Percentiles rank a stretch among this genome's conserved stretches.
Conservation (phyloP, 2,797 vertebrate genomes). For the Melanotaenia nigrans region DNA sequence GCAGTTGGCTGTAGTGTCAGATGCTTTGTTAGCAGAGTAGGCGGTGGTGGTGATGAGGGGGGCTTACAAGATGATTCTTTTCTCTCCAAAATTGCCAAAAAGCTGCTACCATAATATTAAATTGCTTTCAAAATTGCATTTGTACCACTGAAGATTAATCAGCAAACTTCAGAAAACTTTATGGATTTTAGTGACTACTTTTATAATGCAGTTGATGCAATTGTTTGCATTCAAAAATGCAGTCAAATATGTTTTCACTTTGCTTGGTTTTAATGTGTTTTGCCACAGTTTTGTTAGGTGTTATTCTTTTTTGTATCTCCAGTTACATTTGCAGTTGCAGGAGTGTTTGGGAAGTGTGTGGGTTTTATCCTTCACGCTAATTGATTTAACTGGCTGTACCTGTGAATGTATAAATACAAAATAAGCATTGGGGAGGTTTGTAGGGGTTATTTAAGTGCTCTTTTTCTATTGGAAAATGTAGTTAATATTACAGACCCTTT, state of each 20-base stretch:
- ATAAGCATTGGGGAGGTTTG: too few species aligned
- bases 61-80: constrained; percentile 74
- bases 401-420: too few species aligned
- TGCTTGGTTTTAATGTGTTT: too few species aligned
- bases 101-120: constrained; percentile 70
- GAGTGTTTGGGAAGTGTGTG: neutral
- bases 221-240: too few species aligned
- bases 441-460: too few species aligned
- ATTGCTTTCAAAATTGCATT: constrained; percentile 58
- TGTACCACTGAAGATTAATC: constrained; percentile 12
- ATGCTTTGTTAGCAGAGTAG: constrained; percentile 63
- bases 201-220: too few species aligned
- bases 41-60: constrained; percentile 40
- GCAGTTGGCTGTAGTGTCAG: constrained; percentile 58
- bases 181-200: neutral
- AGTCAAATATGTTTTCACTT: neutral
- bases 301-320: too few species aligned
- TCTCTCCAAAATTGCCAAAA: constrained; percentile 51
- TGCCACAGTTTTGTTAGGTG: too few species aligned
- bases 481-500: too few species aligned
- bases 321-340: too few species aligned
- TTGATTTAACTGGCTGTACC: neutral
- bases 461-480: too few species aligned
- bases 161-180: neutral
- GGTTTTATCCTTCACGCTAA: neutral